Percentiles rank a stretch among this genome's conserved stretches.
These are phyloP conservation scores for Rallus crepitans DNA, from an alignment of 2,797 vertebrate species.

Conservation along the genomic window DNA sequence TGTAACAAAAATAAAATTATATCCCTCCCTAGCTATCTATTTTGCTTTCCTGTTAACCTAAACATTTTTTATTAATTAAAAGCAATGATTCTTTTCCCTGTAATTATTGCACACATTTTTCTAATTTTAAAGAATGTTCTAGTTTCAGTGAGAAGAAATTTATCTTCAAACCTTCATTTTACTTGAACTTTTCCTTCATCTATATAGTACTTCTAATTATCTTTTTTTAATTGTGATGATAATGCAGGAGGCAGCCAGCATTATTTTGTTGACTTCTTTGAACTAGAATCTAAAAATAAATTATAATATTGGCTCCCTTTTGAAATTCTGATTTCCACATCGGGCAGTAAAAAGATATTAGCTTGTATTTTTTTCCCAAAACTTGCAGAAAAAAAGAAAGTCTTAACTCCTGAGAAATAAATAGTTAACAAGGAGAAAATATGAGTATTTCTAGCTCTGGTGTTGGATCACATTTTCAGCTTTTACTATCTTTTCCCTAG, in stretches of 20 bases:
- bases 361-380: background rate
- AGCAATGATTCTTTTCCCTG: background rate
- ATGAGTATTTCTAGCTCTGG: background rate
- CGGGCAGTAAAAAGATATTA: background rate
- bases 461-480: background rate
- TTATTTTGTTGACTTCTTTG: background rate
- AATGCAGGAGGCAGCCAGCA: background rate
- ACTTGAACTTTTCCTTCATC: background rate
- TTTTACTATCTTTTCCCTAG: background rate
- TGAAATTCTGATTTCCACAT: background rate
- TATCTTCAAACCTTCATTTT: background rate
- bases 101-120: background rate
- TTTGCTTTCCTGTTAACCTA: background rate
- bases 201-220: background rate
- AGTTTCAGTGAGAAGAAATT: background rate
- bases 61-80: conserved; percentile 15
- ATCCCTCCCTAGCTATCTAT: background rate
- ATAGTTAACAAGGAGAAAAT: background rate
- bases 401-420: background rate
- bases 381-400: background rate
- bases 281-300: background rate
- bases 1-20: background rate
- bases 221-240: background rate
- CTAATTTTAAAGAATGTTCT: background rate
- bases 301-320: background rate